Evolutionary conservation across 1,140 invertebrate species (phyloP), one percentile per base, ranked within the genome.

Genomic region (Calliphora vicina): DNA sequence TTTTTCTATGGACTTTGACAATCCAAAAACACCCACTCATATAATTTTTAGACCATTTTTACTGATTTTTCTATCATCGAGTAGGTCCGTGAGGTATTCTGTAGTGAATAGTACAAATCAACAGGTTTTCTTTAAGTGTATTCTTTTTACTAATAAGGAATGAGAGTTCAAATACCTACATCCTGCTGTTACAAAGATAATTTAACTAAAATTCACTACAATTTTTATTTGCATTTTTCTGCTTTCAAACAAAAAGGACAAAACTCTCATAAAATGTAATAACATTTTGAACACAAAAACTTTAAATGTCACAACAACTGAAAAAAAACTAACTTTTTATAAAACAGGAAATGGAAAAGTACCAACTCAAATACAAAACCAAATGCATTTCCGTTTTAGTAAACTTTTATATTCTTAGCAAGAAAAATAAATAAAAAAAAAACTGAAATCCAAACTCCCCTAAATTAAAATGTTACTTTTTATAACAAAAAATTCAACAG

Each of bases 341-440:
- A 23, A 67, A 67, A 67, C 61, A 67, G 61, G 61, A 67, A 67
- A 67, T 67, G n/a, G 17, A 50, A 50, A 35, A 35, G 15, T 50
- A 50, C 8, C 12, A 67, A 67, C 61, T 67, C 12, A 67, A 23
- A 67, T 25, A 67, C n/a, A 23, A 67, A 67, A 20, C n/a, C 61
- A 67, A 67, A 67, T 67, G 61, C 61, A 67, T 67, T 67, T 67
- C 61, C 61, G 61, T 67, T 67, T 23, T 67, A 50, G 13, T 67
- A 67, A 57, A 57, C 17, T 57, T 57, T 35, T 35, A 35, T 35
- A 5, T 35, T 35, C 35, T 35, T 35, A 35, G 4, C 35, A 5
- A 35, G 4, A 35, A 35, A 35, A n/a, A n/a, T n/a, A n/a, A n/a
- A n/a, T 43, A 43, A 43, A 43, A 43, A 43, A 6, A 43, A 5